phyloP scores from a whole-genome alignment of 2,888 invertebrate genomes.

The Phlogophora meticulosa region DNA sequence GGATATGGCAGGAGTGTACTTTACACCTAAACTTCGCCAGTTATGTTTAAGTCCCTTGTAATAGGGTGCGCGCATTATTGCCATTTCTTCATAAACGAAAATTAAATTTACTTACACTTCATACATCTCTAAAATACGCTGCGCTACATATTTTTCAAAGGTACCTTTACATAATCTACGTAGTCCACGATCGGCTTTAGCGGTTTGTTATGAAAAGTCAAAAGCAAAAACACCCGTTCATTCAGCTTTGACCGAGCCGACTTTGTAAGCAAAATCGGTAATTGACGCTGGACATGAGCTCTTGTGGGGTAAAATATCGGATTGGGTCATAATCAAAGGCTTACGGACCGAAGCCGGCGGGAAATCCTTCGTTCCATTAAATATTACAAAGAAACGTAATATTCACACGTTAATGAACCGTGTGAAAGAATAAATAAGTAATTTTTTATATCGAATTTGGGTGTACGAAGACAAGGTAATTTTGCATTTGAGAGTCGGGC shows the following conservation, averaged over 20 bases:
- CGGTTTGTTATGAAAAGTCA: constrained; percentile 39
- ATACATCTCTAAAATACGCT: constrained; percentile 3
- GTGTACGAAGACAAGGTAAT: neutral
- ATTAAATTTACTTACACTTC: neutral
- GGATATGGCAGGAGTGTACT: too few relatives aligned
- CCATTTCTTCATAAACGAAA: too few relatives aligned
- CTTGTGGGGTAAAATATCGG: constrained; percentile 51
- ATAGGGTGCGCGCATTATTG: too few relatives aligned
- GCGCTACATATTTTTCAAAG: constrained; percentile 14
- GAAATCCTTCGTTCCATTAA: constrained; percentile 24
- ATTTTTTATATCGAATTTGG: constrained; percentile 1
- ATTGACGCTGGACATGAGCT: constrained; percentile 52
- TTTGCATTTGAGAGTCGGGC: neutral
- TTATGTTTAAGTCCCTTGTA: too few relatives aligned
- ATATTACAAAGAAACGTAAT: constrained; percentile 44
- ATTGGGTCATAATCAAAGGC: constrained; percentile 64
- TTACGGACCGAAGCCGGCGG: constrained; percentile 25
- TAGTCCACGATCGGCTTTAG: neutral
- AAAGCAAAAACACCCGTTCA: constrained; percentile 40
- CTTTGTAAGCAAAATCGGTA: constrained; percentile 64
- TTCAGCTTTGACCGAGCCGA: constrained; percentile 47
- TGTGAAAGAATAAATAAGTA: constrained; percentile 4
- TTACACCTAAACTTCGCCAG: too few relatives aligned
- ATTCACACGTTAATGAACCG: constrained; percentile 24
- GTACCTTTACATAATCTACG: neutral